Percentiles rank a stretch among this genome's conserved stretches.
Evolutionary conservation across 2,888 invertebrate species (phyloP).

Genomic region (Microdon myrmicae): DNA sequence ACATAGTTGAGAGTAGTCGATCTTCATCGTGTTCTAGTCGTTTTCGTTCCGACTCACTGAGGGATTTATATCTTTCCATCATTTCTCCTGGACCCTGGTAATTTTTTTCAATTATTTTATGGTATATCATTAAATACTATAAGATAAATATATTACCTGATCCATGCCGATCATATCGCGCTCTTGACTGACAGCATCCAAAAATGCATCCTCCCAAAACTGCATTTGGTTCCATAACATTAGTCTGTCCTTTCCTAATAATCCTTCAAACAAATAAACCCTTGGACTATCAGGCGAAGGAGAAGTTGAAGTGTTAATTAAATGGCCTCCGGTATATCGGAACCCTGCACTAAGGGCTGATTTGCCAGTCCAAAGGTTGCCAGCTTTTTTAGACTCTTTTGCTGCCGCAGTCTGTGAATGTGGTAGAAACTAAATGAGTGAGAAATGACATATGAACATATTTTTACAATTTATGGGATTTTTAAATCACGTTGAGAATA

Average conservation of each 20-base stretch:
- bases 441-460: no score
- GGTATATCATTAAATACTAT: neutral
- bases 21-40: conserved; percentile 98
- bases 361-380: conserved; percentile 93
- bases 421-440: no score
- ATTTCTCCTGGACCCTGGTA: conserved; percentile 89
- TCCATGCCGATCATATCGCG: conserved; percentile 99
- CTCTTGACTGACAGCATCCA: conserved; percentile 97
- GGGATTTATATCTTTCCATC: conserved; percentile 96
- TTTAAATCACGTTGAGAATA: no score
- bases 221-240: conserved; percentile 98
- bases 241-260: conserved; percentile 75
- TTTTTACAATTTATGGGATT: no score
- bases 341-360: conserved; percentile 88
- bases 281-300: conserved; percentile 86
- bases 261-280: conserved; percentile 92
- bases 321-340: conserved; percentile 86
- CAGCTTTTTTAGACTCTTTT: conserved; percentile 79
- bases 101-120: neutral
- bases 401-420: conserved; percentile 64
- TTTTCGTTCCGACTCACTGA: conserved; percentile 93
- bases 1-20: conserved; percentile 89
- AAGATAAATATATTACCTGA: conserved; percentile 70
- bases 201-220: conserved; percentile 99
- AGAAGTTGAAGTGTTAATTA: conserved; percentile 85